A percentile compares a stretch with the other conserved stretches of the same genome.
These are phyloP conservation scores for Cirrhinus mrigala DNA, from an alignment of 2,797 vertebrate species.

Conservation along the genomic window DNA sequence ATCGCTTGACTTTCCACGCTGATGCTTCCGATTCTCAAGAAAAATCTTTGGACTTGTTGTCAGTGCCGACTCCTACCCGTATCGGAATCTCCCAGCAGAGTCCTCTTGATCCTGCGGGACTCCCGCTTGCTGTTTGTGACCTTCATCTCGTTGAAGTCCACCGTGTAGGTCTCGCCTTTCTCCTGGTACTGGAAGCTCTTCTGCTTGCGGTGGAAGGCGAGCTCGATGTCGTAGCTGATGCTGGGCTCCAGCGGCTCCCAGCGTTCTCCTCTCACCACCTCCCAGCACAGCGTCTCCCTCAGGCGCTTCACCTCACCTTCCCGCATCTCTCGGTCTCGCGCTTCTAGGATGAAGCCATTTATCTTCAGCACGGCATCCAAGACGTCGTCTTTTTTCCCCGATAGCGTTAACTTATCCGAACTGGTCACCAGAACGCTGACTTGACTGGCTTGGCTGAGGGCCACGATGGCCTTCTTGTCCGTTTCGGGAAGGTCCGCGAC, in stretches of 20 bases:
- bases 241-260: slow-evolving; percentile 50
- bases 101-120: slow-evolving; percentile 58
- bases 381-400: slow-evolving; percentile 65
- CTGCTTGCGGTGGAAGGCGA: slow-evolving; percentile 53
- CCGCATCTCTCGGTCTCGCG: slow-evolving; percentile 47
- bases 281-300: slow-evolving; percentile 64
- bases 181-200: slow-evolving; percentile 38
- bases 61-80: slow-evolving; percentile 57
- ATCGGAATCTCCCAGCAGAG: slow-evolving; percentile 59
- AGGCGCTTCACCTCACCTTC: slow-evolving; percentile 61
- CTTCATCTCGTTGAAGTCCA: slow-evolving; percentile 60
- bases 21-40: not conserved
- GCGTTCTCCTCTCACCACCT: slow-evolving; percentile 39
- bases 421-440: slow-evolving; percentile 51
- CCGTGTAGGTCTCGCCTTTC: slow-evolving; percentile 51
- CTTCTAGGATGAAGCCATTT: slow-evolving; percentile 54
- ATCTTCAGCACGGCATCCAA: slow-evolving; percentile 58
- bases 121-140: slow-evolving; percentile 53
- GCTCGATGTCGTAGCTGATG: slow-evolving; percentile 66
- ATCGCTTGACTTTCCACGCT: not conserved
- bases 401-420: slow-evolving; percentile 54
- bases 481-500: slow-evolving; percentile 47
- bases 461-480: slow-evolving; percentile 56
- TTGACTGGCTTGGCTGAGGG: slow-evolving; percentile 59
- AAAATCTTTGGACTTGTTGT: not conserved